phyloP scores from a whole-genome alignment of 2,113 vertebrate species.

The Canis aureus region DNA sequence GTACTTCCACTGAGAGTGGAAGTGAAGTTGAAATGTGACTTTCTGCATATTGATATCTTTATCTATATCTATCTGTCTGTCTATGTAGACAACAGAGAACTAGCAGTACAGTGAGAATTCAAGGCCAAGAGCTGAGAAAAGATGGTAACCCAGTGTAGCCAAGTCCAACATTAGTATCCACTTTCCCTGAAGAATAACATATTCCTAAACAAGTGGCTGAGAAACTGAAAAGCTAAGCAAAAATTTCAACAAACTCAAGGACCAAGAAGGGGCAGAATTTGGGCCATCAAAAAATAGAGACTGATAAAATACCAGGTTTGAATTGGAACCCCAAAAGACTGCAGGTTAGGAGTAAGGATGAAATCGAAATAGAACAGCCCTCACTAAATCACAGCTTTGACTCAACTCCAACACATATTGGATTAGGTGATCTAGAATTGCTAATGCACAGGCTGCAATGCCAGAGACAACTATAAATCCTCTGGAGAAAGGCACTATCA shows the following conservation, averaged over 20 bases:
- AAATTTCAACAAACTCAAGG: neutral
- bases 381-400: neutral
- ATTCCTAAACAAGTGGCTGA: neutral
- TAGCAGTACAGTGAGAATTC: neutral
- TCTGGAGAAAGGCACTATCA: neutral
- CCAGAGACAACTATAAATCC: neutral
- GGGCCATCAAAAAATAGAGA: neutral
- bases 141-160: neutral
- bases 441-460: neutral
- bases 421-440: neutral
- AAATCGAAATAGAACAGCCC: neutral
- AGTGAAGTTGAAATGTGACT: neutral
- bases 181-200: neutral
- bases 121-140: neutral
- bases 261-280: neutral
- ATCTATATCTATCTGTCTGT: neutral
- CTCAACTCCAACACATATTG: neutral
- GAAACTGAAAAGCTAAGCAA: neutral
- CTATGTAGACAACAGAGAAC: neutral
- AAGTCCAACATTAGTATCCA: neutral
- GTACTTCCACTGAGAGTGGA: neutral
- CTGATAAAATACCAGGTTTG: neutral
- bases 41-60: neutral
- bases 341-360: neutral
- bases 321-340: neutral